A percentile compares a stretch with the other conserved stretches of the same genome.
Conservation (phyloP, 2,888 invertebrate species). For the Drosophila tanythrix region DNA sequence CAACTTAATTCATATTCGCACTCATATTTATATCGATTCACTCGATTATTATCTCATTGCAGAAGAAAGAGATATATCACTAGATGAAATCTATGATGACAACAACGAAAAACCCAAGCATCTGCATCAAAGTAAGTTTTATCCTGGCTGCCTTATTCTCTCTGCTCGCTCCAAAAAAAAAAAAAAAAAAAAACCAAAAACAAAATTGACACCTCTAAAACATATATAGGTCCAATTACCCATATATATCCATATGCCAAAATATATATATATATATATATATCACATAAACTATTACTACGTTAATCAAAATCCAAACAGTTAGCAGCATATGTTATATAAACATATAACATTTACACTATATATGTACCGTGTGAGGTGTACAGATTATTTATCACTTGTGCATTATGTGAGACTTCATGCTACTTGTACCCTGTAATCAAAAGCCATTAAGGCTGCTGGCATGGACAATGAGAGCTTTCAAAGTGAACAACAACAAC, state of each 20-base stretch:
- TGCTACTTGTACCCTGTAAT: conserved; percentile 37
- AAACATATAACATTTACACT: conserved; percentile 13
- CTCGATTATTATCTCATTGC: conserved; percentile 55
- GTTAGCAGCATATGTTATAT: conserved; percentile 41
- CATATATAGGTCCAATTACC: conserved; percentile 27
- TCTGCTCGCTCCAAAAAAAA: conserved; percentile 6
- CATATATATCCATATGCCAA: conserved; percentile 5
- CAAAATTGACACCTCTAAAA: conserved; percentile 18
- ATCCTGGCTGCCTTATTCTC: conserved; percentile 10
- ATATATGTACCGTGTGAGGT: conserved; percentile 1
- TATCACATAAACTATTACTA: not conserved
- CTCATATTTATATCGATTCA: not conserved
- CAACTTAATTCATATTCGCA: not conserved
- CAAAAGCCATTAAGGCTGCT: conserved; percentile 13
- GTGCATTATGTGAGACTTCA: conserved; percentile 19
- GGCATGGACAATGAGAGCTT: conserved; percentile 14
- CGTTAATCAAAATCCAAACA: conserved; percentile 16
- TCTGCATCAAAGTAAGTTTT: conserved; percentile 86
- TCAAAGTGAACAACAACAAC: not conserved
- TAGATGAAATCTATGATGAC: conserved; percentile 85
- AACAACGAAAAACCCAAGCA: conserved; percentile 85
- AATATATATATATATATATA: not conserved
- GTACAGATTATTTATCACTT: conserved; percentile 4
- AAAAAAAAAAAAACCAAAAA: not conserved
- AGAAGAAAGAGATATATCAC: conserved; percentile 86